Evolutionary conservation across 1,140 invertebrate genomes (phyloP).

Genomic region (Cephus cinctus): DNA sequence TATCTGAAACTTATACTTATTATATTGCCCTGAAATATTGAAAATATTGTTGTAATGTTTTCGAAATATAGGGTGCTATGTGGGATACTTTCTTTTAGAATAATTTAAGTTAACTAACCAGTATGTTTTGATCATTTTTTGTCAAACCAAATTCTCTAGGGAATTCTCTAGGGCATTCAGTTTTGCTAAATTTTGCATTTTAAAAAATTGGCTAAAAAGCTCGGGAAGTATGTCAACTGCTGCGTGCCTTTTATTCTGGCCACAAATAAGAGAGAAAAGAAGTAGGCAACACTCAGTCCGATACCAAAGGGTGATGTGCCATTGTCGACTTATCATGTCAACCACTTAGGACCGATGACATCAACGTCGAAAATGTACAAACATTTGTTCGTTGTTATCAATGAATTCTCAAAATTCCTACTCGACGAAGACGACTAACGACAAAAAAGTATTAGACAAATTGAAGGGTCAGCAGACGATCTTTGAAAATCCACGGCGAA

Average conservation of each 20-base stretch:
- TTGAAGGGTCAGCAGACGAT: constrained; percentile 21
- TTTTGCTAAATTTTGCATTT: too few species aligned
- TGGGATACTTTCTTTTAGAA: too few species aligned
- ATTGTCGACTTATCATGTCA: constrained; percentile 36
- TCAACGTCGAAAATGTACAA: constrained; percentile 10
- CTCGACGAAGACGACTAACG: constrained; percentile 33
- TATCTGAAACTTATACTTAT: too few species aligned
- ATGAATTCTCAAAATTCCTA: constrained; percentile 48
- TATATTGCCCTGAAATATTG: too few species aligned
- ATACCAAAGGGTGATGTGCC: constrained; percentile 20
- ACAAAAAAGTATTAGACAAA: constrained; percentile 31
- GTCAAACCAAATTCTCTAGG: too few species aligned
- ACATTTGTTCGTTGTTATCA: constrained; percentile 14
- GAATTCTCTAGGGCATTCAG: too few species aligned
- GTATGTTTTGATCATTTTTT: too few species aligned
- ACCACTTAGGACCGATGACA: constrained; percentile 41
- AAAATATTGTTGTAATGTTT: too few species aligned
- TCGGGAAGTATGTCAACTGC: constrained; percentile 32
- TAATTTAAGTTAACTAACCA: too few species aligned
- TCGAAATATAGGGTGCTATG: too few species aligned
- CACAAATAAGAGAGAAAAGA: constrained; percentile 44
- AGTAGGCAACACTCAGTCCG: constrained; percentile 32
- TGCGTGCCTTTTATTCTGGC: constrained; percentile 44
- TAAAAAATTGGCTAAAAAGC: constrained; percentile 33
- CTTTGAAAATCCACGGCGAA: constrained; percentile 26